Evolutionary conservation across 2,113 vertebrate genomes (phyloP), one percentile per base, ranked within the genome.

Genomic region (Acanthisitta chloris): DNA sequence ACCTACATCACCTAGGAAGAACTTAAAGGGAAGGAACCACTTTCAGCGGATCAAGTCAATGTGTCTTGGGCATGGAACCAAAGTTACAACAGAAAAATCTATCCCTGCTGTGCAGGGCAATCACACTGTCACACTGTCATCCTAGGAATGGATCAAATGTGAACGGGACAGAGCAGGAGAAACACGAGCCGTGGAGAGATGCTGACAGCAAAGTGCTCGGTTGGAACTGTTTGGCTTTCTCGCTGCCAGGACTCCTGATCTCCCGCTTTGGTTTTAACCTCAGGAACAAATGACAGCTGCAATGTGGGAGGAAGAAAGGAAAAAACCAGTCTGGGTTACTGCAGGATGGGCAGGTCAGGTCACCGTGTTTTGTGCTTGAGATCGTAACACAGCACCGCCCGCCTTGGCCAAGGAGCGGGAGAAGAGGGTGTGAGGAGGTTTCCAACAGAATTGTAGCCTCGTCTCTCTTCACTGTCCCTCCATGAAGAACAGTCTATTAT

Each of bases 71-170:
- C 98, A 96, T 96, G 97, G 98, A 99, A 99, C 99, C 98, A 99
- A 99, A 99, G 98, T 98, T 98, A 98, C 97, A 98, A 97, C 97
- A 97, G 97, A 97, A 97, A 96, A 98, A 96, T 97, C 96, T 99
- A 98, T 99, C 98, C 98, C 99, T 99, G 99, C 99, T 98, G 98
- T 99, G 99, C 99, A 99, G 99, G 98, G 98, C 98, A 86, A 49
- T 97, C 73, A 48, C 97, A 91, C 97, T 97, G 95, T 97, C 97
- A 97, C 96, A 92, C 70, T 86, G 78, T 97, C 93, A 95, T 97
- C 96, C 93, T 93, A 97, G 52, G 26, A 95, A 89, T 66, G 67
- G 92, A 95, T 95, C 88, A 81, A 85, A 81, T 97, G 95, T 92
- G 26, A 92, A 90, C 90, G 92, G 94, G 91, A 95, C 76, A 86